A percentile compares a stretch with the other conserved stretches of the same genome.
phyloP scores from a whole-genome alignment of 1,140 invertebrate genomes.

The Cyrtorhinus lividipennis region DNA sequence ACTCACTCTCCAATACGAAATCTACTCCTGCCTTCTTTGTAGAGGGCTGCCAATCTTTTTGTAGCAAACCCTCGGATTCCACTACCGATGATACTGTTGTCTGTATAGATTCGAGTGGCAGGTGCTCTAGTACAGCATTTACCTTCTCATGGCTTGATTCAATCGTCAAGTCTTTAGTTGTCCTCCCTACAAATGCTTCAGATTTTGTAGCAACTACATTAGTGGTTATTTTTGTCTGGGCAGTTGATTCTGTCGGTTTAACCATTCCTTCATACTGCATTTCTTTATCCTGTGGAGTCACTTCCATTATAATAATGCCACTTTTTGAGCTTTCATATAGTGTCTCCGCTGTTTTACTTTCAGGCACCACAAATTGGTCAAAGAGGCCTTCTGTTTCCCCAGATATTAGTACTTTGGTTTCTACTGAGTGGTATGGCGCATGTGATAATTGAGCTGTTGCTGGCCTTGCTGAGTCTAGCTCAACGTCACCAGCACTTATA shows the following conservation, averaged over 20 bases:
- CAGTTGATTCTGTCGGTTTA: slow-evolving; percentile 23
- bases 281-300: slow-evolving; percentile 26
- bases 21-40: slow-evolving; percentile 30
- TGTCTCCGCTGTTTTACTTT: slow-evolving; percentile 24
- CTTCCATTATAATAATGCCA: slow-evolving; percentile 27
- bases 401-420: slow-evolving; percentile 20
- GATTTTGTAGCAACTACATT: slow-evolving; percentile 26
- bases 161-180: not conserved
- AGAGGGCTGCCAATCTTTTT: slow-evolving; percentile 25
- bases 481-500: slow-evolving; percentile 22
- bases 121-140: slow-evolving; percentile 19
- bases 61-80: slow-evolving; percentile 27
- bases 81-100: slow-evolving; percentile 22
- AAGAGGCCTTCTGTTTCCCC: slow-evolving; percentile 23
- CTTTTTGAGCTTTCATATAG: slow-evolving; percentile 22
- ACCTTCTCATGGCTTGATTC: slow-evolving; percentile 10
- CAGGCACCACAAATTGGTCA: slow-evolving; percentile 22
- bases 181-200: slow-evolving; percentile 20
- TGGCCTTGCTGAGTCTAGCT: slow-evolving; percentile 8
- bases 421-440: slow-evolving; percentile 21
- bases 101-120: slow-evolving; percentile 23
- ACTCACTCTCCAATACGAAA: slow-evolving; percentile 31
- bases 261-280: slow-evolving; percentile 19
- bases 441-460: slow-evolving; percentile 19
- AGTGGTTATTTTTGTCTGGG: slow-evolving; percentile 28